A percentile compares a stretch with the other conserved stretches of the same genome.
phyloP scores from a whole-genome alignment of 2,113 vertebrate genomes.

The Chionomys nivalis region DNA sequence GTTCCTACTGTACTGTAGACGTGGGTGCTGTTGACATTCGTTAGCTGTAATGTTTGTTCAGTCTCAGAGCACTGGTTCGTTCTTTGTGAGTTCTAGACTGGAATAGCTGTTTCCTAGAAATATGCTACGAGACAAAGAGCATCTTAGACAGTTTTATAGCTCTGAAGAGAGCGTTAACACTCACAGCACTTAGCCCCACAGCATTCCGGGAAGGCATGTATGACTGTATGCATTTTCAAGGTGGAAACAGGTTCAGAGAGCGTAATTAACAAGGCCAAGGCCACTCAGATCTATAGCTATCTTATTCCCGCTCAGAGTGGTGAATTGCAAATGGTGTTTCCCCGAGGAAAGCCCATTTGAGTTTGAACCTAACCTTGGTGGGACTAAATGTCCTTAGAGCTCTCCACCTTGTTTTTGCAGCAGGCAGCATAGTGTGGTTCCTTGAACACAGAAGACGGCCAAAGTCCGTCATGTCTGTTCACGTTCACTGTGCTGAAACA shows the following conservation, averaged over 20 bases:
- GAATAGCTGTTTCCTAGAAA: slow-evolving; percentile 6
- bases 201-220: background rate
- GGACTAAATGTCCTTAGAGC: background rate
- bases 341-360: background rate
- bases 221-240: background rate
- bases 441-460: background rate
- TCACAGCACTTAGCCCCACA: background rate
- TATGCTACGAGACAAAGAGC: background rate
- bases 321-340: background rate
- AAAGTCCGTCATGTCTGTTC: background rate
- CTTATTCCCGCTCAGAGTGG: background rate
- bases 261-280: background rate
- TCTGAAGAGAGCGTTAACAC: slow-evolving; percentile 1
- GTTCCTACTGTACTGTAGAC: background rate
- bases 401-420: background rate
- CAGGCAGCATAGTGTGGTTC: background rate
- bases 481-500: background rate
- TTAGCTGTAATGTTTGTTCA: slow-evolving; percentile 16
- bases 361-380: background rate
- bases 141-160: slow-evolving; percentile 16
- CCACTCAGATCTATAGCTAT: background rate
- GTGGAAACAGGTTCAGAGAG: background rate
- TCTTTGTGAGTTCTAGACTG: background rate
- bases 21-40: slow-evolving; percentile 29
- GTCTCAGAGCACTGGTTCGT: background rate